A percentile compares a stretch with the other conserved stretches of the same genome.
Conservation (phyloP, 2,888 invertebrate species). For the Mimas tiliae region DNA sequence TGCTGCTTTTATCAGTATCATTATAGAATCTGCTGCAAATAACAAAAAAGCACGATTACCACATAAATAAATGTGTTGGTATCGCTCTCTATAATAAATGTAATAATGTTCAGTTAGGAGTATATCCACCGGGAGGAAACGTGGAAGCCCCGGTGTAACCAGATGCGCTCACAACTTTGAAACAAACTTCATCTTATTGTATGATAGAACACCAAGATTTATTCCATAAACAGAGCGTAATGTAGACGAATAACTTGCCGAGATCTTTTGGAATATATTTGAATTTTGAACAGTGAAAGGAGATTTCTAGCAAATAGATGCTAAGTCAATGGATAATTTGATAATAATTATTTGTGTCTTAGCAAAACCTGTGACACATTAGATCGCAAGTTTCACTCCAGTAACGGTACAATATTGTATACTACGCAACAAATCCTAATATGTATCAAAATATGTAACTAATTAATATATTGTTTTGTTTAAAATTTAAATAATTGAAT, state of each 20-base stretch:
- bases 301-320: background rate
- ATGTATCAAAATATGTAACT: no score
- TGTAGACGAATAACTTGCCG: background rate
- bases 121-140: background rate
- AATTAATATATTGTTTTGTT: no score
- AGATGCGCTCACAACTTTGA: constrained; percentile 31
- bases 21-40: background rate
- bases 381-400: background rate
- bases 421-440: no score
- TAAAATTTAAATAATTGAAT: no score
- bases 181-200: constrained; percentile 19
- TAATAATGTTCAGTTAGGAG: constrained; percentile 17
- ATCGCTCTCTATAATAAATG: constrained; percentile 46
- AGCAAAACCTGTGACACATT: background rate
- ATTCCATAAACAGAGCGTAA: background rate
- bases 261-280: background rate
- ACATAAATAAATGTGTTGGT: constrained; percentile 53
- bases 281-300: background rate
- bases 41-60: constrained; percentile 43
- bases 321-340: background rate
- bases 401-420: no score
- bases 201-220: constrained; percentile 10
- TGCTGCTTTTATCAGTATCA: background rate
- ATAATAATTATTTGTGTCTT: no score
- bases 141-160: constrained; percentile 26